phyloP scores from a whole-genome alignment of 2,797 vertebrate genomes.

The Clamator glandarius region DNA sequence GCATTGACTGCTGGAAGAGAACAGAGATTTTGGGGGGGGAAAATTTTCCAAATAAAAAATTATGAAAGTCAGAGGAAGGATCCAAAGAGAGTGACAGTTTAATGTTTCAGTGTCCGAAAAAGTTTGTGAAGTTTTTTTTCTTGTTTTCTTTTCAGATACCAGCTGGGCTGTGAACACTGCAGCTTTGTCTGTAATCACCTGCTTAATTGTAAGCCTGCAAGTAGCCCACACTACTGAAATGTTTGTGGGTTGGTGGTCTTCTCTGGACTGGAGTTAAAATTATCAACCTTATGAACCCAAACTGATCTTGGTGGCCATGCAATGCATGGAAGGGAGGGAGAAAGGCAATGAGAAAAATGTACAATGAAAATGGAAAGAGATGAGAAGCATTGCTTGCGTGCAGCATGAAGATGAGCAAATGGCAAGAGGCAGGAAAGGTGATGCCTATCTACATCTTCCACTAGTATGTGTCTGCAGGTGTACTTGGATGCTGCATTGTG shows the following conservation, averaged over 20 bases:
- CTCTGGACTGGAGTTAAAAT: not conserved
- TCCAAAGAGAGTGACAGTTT: not conserved
- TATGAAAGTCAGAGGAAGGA: not conserved
- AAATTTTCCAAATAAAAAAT: not conserved
- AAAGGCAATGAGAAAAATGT: not conserved
- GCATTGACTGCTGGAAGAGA: not conserved
- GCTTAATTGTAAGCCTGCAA: not conserved
- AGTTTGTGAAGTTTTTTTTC: not conserved
- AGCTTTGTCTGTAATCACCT: not conserved
- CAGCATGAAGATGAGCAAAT: fast-evolving
- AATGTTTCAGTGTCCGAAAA: not conserved
- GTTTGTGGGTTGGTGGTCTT: not conserved
- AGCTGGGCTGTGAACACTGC: not conserved
- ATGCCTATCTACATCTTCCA: not conserved
- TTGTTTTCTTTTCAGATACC: too few relatives aligned
- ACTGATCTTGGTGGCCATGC: not conserved
- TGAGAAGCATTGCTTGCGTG: not conserved
- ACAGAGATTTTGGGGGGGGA: not conserved
- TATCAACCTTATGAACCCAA: not conserved
- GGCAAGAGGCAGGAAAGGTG: not conserved
- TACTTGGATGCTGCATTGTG: not conserved
- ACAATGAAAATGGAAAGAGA: not conserved
- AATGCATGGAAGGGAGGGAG: not conserved
- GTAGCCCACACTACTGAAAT: not conserved
- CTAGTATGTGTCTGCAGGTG: not conserved